A percentile compares a stretch with the other conserved stretches of the same genome.
Evolutionary conservation across 2,113 vertebrate genomes (phyloP).

Genomic region (Campylomormyrus numenius): DNA sequence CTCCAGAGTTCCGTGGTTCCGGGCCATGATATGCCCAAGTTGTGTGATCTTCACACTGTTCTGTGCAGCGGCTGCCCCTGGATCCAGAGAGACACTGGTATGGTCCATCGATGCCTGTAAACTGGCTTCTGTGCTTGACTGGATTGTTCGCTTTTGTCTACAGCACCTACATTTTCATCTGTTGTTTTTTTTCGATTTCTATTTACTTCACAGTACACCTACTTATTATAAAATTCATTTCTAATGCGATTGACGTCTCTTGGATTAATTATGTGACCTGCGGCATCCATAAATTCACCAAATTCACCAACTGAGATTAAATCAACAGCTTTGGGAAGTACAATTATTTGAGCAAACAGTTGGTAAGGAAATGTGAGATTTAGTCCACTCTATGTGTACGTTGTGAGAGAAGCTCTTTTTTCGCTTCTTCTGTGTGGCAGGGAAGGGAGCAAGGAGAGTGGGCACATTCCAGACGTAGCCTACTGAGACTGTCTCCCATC

Average conservation of each 20-base stretch:
- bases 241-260: not conserved
- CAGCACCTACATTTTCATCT: not conserved
- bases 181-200: not conserved
- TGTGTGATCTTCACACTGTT: not conserved
- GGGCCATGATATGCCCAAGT: not conserved
- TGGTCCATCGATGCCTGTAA: not conserved
- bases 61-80: not conserved
- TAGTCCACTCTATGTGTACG: not conserved
- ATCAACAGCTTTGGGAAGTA: not conserved
- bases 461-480: not conserved
- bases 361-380: not conserved
- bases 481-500: not conserved
- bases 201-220: not conserved
- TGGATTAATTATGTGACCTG: not conserved
- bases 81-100: not conserved
- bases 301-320: not conserved
- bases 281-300: not conserved
- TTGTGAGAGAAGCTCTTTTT: not conserved
- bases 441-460: not conserved
- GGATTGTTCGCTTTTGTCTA: not conserved
- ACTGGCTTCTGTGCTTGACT: not conserved
- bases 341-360: not conserved
- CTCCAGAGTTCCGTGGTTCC: not conserved
- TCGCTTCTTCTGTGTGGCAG: not conserved
- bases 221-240: constrained; percentile 8